Base-by-base conservation (phyloP, 2,797 vertebrate species). In the Danio aesculapii region DNA sequence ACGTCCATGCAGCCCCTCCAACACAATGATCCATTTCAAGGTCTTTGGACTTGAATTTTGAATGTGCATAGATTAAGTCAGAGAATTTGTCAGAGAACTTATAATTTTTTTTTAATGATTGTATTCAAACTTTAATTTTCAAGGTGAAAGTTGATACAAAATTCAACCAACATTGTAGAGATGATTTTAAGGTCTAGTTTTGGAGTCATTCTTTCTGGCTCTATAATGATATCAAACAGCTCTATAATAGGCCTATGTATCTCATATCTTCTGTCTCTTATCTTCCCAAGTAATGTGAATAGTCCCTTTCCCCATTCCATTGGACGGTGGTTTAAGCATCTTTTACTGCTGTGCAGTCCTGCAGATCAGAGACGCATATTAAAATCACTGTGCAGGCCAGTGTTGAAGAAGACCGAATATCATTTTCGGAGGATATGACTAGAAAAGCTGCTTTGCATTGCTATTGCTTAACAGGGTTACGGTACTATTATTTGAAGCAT, bases 401-500 rank as follows among this genome's bases (percentile, higher is more conserved):
- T 79, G 21, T 53, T 67, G 19, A 67, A 52, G 19, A 10, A 80
- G 67, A 72, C 49, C 58, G 10, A 49, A 63, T 64, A 19, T 64
- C 41, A 73, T 11, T 49, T n/a, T 72, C n/a, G 47, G 46, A 41
- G 17, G 68, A 79, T 30, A 52, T 17, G 9, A 47, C 17, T 21
- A 17, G 57, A 68, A 73, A 39, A 67, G 17, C 62, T 69, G 63
- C 57, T 75, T 76, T 71, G 62, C 52, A 81, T 78, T 53, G 69
- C 74, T 74, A 75, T 59, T 83, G 78, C 78, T 83, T 71, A 81
- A 79, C 81, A 85, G 76, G 81, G 79, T 87, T 85, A 73, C 5
- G 46, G 58, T 70, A 44, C 66, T 72, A 50, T 77, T 58, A 68
- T 83, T 73, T 68, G 44, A 74, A 61, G 43, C 50, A 43, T 75